Base-by-base conservation (phyloP, 2,113 vertebrate species). In the Aleadryas rufinucha region DNA sequence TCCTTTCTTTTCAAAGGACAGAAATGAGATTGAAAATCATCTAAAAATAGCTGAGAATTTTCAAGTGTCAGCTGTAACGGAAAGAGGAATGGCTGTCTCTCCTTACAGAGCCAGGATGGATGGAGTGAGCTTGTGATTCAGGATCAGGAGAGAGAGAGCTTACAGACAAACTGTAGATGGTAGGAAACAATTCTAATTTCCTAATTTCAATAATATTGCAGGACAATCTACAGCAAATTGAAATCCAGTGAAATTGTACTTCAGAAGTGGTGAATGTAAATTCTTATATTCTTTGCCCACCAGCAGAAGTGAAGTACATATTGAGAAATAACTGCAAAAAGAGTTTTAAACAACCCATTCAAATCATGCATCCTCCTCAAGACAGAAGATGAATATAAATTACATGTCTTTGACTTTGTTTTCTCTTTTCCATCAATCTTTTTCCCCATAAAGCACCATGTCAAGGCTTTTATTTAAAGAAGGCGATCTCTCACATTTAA, bases 21-120 rank as follows among this genome's bases (percentile, higher is more conserved):
- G 84, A 93, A 93, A 89, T 42, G 49, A 93, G 89, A 94, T 9
- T 91, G 84, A 96, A 93, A 96, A 95, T 71, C 20, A 47, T 49
- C 93, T 96, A 97, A 96, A 97, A 94, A 97, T 96, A 96, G 94
- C 69, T 1, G 15, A 87, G 91, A 85, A 89, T 93, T 91, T 94
- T 94, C 87, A 94, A 96, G 93, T 93, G 94, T 96, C 95, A 97
- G 89, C 89, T 96, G 94, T 87, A 89, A 79, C 3, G 2, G 86
- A 81, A 92, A 93, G 54, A 86, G 83, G 86, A 95, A 93, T 94
- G 84, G 83, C 68, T 89, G 89, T 94, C 74, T 95, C 95, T 95
- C 77, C 93, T 95, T 96, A 94, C 91, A 95, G 69, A 96, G 74
- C 68, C 86, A 86, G 76, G 68, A 83, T 68, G 87, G 89, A 96